Evolutionary conservation across 92 coral and sea anemone species (phyloP).

Genomic region (Meandrina meandrites): DNA sequence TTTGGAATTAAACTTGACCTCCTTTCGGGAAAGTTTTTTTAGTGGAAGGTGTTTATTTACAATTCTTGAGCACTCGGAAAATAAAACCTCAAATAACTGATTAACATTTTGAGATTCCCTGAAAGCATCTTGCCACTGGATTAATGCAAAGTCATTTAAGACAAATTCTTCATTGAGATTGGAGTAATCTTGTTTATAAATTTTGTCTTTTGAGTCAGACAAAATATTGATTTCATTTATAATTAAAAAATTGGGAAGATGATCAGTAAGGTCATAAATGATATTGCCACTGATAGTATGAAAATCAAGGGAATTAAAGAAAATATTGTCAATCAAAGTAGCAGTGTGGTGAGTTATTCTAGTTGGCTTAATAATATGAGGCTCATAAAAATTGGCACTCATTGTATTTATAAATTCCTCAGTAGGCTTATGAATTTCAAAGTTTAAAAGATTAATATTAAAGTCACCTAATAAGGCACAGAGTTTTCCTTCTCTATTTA

Average conservation of each 20-base stretch:
- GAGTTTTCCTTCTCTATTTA: constrained; percentile 30
- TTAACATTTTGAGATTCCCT: constrained; percentile 35
- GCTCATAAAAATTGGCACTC: constrained; percentile 38
- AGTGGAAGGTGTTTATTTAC: constrained; percentile 55
- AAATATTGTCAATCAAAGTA: constrained; percentile 65
- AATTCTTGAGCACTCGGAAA: constrained; percentile 31
- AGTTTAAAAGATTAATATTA: constrained; percentile 47
- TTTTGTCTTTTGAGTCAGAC: constrained; percentile 37
- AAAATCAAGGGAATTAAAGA: constrained; percentile 55
- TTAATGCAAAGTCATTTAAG: constrained; percentile 37
- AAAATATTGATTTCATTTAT: constrained; percentile 10
- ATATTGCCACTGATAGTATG: constrained; percentile 62
- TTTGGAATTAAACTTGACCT: constrained; percentile 41
- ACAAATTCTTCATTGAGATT: constrained; percentile 34
- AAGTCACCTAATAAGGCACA: constrained; percentile 42
- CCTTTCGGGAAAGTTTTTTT: constrained; percentile 48
- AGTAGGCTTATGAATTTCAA: constrained; percentile 62
- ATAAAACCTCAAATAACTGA: constrained; percentile 47
- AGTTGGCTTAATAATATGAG: constrained; percentile 60
- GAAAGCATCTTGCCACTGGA: constrained; percentile 27
- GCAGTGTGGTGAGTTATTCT: constrained; percentile 61
- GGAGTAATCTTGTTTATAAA: constrained; percentile 47
- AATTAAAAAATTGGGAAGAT: constrained; percentile 62
- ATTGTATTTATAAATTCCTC: constrained; percentile 58
- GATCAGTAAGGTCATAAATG: constrained; percentile 53